phyloP scores from a whole-genome alignment of 2,113 vertebrate genomes.

The Leucopsar rothschildi region DNA sequence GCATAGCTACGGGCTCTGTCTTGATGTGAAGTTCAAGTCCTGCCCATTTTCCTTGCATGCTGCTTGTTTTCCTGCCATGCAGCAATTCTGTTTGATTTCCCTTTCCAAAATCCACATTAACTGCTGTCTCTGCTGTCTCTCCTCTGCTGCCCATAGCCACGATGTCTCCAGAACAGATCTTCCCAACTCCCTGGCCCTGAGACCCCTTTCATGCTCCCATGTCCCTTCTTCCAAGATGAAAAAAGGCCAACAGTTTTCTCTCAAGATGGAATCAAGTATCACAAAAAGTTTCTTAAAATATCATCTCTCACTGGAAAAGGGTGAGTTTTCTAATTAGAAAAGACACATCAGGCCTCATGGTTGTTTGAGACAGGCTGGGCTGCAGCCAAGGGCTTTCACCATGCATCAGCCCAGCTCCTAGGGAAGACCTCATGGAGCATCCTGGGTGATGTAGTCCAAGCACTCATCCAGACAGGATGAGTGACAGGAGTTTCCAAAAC shows the following conservation, averaged over 20 bases:
- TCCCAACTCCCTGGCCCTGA: not conserved
- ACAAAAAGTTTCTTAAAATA: conserved; percentile 5
- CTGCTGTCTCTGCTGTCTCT: not conserved
- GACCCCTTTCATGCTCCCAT: not conserved
- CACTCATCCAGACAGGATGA: not conserved
- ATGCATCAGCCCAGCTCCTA: not conserved
- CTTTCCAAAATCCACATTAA: not conserved
- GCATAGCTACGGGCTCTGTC: not conserved
- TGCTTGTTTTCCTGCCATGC: not conserved
- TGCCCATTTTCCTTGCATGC: not conserved
- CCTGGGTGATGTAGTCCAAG: not conserved
- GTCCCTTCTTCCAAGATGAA: not conserved
- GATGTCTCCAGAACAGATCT: not conserved
- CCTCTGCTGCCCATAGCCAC: not conserved
- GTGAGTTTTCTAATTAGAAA: not conserved
- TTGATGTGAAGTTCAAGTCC: not conserved
- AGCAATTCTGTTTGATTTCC: not conserved
- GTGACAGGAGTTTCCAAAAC: not conserved
- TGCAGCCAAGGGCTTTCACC: not conserved
- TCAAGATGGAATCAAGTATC: not conserved
- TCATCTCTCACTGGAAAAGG: not conserved
- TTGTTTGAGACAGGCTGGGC: not conserved
- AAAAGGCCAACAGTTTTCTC: not conserved
- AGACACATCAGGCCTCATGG: not conserved
- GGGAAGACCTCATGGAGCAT: not conserved